These are phyloP conservation scores for Pelecanoides urinatrix DNA, from an alignment of 2,113 vertebrate species.

Conservation along the genomic window DNA sequence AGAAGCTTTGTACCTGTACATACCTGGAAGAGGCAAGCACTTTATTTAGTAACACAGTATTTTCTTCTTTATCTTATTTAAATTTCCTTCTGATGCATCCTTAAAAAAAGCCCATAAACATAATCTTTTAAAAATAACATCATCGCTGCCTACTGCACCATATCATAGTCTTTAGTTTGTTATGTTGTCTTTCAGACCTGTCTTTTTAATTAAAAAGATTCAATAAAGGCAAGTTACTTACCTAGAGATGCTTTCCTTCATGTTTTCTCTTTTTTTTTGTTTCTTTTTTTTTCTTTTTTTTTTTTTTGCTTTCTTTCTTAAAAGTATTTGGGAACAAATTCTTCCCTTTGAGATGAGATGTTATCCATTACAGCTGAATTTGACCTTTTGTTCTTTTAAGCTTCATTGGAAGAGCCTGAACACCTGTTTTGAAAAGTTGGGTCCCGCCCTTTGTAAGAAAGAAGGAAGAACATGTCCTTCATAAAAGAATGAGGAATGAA, in stretches of 20 bases:
- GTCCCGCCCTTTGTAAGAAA: neutral
- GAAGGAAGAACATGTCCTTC: neutral
- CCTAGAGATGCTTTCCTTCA: neutral
- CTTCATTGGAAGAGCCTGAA: neutral
- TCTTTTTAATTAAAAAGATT: neutral
- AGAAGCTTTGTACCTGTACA: neutral
- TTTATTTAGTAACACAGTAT: neutral
- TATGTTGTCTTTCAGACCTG: neutral
- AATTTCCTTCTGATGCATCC: neutral
- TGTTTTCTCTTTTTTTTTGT: too few species aligned
- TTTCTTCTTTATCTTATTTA: neutral
- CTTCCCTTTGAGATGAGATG: neutral
- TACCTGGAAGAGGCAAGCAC: neutral
- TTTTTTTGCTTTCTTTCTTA: neutral
- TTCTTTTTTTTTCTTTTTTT: too few species aligned
- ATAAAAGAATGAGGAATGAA: neutral
- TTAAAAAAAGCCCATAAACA: neutral
- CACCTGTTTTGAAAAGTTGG: neutral
- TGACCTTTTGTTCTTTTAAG: slow-evolving; percentile 3
- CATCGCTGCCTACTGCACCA: neutral
- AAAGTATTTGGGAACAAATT: neutral
- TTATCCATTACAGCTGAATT: neutral
- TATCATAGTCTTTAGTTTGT: neutral
- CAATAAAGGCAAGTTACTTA: neutral
- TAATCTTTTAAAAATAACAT: neutral